Evolutionary conservation across 2,888 invertebrate species (phyloP), one percentile per base, ranked within the genome.

Genomic region (Gordius sp.): DNA sequence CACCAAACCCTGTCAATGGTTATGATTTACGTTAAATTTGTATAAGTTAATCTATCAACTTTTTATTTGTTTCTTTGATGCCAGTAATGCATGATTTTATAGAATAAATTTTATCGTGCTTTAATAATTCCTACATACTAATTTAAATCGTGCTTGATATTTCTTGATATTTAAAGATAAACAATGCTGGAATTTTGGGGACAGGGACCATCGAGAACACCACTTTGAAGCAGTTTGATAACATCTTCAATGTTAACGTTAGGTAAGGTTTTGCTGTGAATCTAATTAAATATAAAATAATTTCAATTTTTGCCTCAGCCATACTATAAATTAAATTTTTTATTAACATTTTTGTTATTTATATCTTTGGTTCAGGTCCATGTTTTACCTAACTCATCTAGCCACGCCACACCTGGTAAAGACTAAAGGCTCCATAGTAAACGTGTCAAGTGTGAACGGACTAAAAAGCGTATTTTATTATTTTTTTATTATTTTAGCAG

Each of bases 371-470:
- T n/a, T n/a, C n/a, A 68, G 71, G 58, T 65, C 71, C 1, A 63
- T 72, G 1, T 72, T 68, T 60, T 68, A 71, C 60, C 68, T 89
- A 60, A 86, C 83, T 0, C 81, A 80, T 78, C 67, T 86, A 56
- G 81, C 85, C 2, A 80, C 82, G 0, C 87, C 89, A 0, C 78
- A 86, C 70, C 73, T 91, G 23, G 72, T 82, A 1, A 75, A 66
- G 68, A 76, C 78, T 0, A 80, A 82, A 69, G 86, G 86, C n/a
- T 82, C 78, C 62, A 79, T 89, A 63, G 86, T 93, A 0, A 93
- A 91, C 68, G 81, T 93, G 0, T 91, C 89, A 1, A 87, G 87
- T 67, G 84, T 91, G 0, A 82, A 80, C 65, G 91, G 91, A 1
- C 75, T 85, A 25, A 74, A 87, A 65, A 78, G 89, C 33, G 47